These are phyloP conservation scores for Charaxes varanes DNA, from an alignment of 1,140 invertebrate species.

Conservation along the genomic window DNA sequence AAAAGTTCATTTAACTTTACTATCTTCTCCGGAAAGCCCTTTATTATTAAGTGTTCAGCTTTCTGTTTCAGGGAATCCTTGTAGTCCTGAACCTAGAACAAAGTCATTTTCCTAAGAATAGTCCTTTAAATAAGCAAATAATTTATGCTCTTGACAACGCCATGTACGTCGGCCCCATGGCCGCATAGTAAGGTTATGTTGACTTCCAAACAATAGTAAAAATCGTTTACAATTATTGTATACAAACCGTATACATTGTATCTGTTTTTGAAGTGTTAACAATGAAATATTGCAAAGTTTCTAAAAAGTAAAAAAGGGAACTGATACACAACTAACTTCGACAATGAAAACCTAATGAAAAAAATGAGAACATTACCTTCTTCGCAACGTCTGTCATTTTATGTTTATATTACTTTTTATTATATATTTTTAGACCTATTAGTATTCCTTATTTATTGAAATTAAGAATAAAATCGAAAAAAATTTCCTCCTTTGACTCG, in stretches of 20 bases:
- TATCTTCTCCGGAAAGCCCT: constrained; percentile 93
- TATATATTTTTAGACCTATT: constrained; percentile 13
- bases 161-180: constrained; percentile 26
- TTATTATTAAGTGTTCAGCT: constrained; percentile 89
- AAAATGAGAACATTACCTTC: constrained; percentile 53
- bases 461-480: constrained; percentile 20
- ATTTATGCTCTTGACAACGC: neutral
- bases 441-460: constrained; percentile 10
- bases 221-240: no score
- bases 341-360: constrained; percentile 16
- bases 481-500: constrained; percentile 38
- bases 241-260: no score
- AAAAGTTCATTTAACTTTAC: constrained; percentile 89
- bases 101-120: constrained; percentile 2
- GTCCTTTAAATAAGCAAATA: no score
- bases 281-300: no score
- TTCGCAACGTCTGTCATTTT: constrained; percentile 68
- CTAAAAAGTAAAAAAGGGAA: no score
- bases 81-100: constrained; percentile 85
- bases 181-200: constrained; percentile 53
- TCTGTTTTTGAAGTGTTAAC: no score
- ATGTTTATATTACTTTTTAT: constrained; percentile 26
- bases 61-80: constrained; percentile 87
- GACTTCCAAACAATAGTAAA: constrained; percentile 21
- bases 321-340: no score